Base-by-base conservation (phyloP, 1,140 invertebrate species). In the Drosophila leontia region DNA sequence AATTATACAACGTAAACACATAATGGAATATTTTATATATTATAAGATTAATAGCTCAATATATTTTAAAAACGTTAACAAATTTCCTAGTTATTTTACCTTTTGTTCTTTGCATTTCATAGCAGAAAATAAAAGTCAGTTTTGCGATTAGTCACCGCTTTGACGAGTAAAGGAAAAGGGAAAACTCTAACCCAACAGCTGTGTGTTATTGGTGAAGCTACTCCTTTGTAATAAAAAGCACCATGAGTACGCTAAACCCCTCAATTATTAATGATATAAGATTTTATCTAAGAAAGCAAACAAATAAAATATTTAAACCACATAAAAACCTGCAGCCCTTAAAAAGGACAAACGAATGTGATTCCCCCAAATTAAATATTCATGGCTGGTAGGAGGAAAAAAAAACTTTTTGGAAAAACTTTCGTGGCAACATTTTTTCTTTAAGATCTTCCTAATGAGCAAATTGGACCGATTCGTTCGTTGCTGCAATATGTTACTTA, bases 401-500 rank as follows among this genome's bases (percentile, higher is more conserved):
- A 15, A 58, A 34, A 70, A 23, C 35, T 56, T 39, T 74, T 63
- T 39, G 34, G 32, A 76, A 48, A 47, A 61, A 50, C 26, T 72
- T 72, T 59, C n/a, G 23, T 15, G 2, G 39, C n/a, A 51, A 59
- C 45, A 62, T 57, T 53, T 55, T 53, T 55, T n/a, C n/a, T 15
- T 48, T 6, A 6, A 35, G 29, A 60, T 75, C 47, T 78, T 75
- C 48, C 35, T 55, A 84, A 80, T 56, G 47, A 32, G 51, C 19
- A 42, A 60, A 57, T 57, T 34, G 35, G 35, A 58, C 23, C 26
- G 44, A 70, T 50, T 35, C 47, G 35, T 51, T 55, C 47, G 47
- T 15, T 15, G 63, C 34, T 51, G 55, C 83, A 87, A 90, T 90
- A 90, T 90, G 85, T 75, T 88, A 85, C 91, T 92, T 82, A 92